phyloP scores from a whole-genome alignment of 2,797 vertebrate genomes.

The Neostethus bicornis region DNA sequence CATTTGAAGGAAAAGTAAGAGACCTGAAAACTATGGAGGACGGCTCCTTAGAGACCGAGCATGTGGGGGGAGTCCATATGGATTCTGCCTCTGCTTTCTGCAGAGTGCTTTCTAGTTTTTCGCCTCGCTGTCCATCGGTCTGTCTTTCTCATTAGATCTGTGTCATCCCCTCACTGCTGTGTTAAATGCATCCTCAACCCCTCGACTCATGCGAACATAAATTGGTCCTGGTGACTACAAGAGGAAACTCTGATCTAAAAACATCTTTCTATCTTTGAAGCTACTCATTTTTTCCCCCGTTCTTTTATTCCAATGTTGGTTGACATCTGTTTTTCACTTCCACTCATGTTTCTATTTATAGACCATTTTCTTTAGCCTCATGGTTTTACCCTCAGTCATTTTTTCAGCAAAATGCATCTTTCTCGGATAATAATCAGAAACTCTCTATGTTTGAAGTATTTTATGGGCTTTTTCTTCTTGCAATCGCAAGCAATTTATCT shows the following conservation, averaged over 20 bases:
- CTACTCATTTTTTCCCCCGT: constrained; percentile 47
- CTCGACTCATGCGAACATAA: constrained; percentile 78
- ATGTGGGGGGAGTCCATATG: constrained; percentile 29
- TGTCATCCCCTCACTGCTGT: constrained; percentile 89
- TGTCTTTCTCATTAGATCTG: constrained; percentile 90
- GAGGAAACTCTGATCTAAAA: constrained; percentile 77
- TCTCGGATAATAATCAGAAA: constrained; percentile 19
- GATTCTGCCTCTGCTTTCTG: constrained; percentile 47
- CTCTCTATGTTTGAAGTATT: constrained; percentile 25
- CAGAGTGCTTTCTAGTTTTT: constrained; percentile 49
- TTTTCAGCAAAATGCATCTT: constrained; percentile 25
- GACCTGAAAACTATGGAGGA: constrained; percentile 60
- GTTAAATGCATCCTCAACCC: constrained; percentile 88
- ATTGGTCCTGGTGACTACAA: constrained; percentile 80
- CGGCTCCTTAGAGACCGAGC: constrained; percentile 45
- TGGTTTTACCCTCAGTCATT: constrained; percentile 4
- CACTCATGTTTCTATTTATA: constrained; percentile 38
- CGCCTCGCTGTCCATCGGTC: constrained; percentile 25
- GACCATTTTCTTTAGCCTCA: constrained; percentile 15
- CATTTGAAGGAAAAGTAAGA: constrained; percentile 51
- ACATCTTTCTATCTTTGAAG: constrained; percentile 47
- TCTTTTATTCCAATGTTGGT: constrained; percentile 27
- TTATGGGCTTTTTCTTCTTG: constrained; percentile 29
- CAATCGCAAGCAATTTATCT: constrained; percentile 27
- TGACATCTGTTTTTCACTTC: constrained; percentile 42